phyloP scores from a whole-genome alignment of 2,113 vertebrate species.

The Ornithorhynchus anatinus region DNA sequence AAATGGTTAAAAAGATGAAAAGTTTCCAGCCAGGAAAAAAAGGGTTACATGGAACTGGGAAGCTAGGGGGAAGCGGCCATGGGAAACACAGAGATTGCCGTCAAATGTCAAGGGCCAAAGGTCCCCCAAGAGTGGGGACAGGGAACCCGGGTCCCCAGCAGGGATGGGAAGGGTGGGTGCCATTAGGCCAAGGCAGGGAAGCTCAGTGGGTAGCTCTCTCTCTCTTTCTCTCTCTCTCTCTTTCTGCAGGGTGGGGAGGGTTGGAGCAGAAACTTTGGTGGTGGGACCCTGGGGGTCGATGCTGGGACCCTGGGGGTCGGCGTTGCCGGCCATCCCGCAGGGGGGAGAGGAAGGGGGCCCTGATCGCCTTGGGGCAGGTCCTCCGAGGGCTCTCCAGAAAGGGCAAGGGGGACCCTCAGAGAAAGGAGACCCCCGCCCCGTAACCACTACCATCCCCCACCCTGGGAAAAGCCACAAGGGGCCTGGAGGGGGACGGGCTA shows the following conservation, averaged over 20 bases:
- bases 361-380: background rate
- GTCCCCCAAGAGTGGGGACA: background rate
- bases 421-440: too few relatives aligned
- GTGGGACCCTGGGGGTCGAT: background rate
- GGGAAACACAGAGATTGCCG: background rate
- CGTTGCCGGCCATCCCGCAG: background rate
- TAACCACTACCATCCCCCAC: too few relatives aligned
- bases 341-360: background rate
- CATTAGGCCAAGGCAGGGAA: conserved; percentile 11
- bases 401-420: background rate
- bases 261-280: background rate
- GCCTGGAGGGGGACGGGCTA: background rate
- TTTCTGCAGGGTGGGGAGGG: background rate
- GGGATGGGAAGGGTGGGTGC: conserved; percentile 49
- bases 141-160: background rate
- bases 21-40: conserved; percentile 24
- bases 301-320: background rate
- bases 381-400: background rate
- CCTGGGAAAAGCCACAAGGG: background rate
- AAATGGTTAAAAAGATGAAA: background rate
- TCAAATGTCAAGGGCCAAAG: too few relatives aligned
- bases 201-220: background rate
- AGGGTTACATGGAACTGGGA: background rate
- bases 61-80: background rate
- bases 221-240: background rate